These are phyloP conservation scores for Sitodiplosis mosellana DNA, from an alignment of 1,140 invertebrate genomes.

Conservation along the genomic window DNA sequence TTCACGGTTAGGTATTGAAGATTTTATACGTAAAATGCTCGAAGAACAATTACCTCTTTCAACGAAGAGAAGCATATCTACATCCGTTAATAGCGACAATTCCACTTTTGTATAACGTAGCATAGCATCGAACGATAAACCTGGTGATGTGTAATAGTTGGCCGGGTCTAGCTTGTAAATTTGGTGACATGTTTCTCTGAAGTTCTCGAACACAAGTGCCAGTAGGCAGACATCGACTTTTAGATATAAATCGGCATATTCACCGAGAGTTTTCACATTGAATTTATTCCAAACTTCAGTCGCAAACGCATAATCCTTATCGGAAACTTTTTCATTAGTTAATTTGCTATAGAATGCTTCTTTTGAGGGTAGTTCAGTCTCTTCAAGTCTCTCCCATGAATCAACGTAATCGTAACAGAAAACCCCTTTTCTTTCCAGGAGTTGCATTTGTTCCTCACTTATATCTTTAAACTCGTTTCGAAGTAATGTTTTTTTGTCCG, in stretches of 20 bases:
- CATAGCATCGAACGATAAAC: too few species aligned
- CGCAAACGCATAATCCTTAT: slow-evolving; percentile 24
- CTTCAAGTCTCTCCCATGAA: slow-evolving; percentile 14
- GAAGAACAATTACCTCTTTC: too few species aligned
- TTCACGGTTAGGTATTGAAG: too few species aligned
- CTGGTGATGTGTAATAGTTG: slow-evolving; percentile 20
- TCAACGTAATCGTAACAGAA: slow-evolving; percentile 19
- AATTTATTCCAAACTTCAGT: slow-evolving; percentile 25
- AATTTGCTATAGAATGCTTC: slow-evolving; percentile 20
- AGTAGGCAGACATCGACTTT: slow-evolving; percentile 23
- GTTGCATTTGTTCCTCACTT: slow-evolving; percentile 11
- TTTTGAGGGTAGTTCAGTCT: slow-evolving; percentile 14
- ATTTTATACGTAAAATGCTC: too few species aligned
- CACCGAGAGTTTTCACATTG: too few species aligned
- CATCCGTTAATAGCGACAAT: slow-evolving; percentile 28
- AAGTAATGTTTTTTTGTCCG: slow-evolving; percentile 10
- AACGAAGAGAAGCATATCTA: slow-evolving; percentile 25
- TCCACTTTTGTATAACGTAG: slow-evolving; percentile 21
- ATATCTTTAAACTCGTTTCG: slow-evolving; percentile 9
- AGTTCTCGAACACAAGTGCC: slow-evolving; percentile 30
- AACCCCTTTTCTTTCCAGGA: slow-evolving; percentile 12
- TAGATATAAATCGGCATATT: slow-evolving; percentile 26
- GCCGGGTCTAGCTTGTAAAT: slow-evolving; percentile 16
- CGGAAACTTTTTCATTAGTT: slow-evolving; percentile 10
- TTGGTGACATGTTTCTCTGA: slow-evolving; percentile 15